Conservation (phyloP, 2,888 invertebrate species). For the Callyntrura sp. region DNA sequence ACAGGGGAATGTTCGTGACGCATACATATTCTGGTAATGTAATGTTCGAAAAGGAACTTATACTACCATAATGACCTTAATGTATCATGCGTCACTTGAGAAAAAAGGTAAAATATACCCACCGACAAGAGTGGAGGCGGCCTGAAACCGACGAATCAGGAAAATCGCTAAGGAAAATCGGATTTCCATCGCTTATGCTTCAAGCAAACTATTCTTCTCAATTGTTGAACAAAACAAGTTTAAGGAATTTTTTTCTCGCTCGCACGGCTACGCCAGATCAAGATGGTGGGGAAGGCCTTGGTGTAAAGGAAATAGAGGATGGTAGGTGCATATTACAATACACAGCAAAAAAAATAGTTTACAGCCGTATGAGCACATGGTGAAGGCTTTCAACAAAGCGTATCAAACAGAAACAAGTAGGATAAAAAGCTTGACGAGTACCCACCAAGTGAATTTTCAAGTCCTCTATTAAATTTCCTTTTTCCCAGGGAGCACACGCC, state of each 20-base stretch:
- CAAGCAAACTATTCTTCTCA: conserved; percentile 1
- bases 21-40: too few species aligned
- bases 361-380: neutral
- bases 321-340: neutral
- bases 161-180: neutral
- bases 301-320: too few species aligned
- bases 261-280: neutral
- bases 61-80: neutral
- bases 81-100: neutral
- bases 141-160: neutral
- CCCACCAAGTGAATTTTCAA: neutral
- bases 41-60: neutral
- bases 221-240: neutral
- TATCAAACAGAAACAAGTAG: neutral
- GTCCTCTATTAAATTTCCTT: conserved; percentile 23
- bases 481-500: neutral
- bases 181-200: conserved; percentile 27
- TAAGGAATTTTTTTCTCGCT: neutral
- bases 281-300: neutral
- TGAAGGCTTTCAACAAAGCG: neutral
- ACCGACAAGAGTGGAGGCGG: neutral
- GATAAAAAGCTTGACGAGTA: neutral
- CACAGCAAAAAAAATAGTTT: neutral
- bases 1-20: too few species aligned
- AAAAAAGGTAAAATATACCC: neutral